These are phyloP conservation scores for Zygogramma bicolorata DNA, from an alignment of 2,888 invertebrate species.

Conservation along the genomic window DNA sequence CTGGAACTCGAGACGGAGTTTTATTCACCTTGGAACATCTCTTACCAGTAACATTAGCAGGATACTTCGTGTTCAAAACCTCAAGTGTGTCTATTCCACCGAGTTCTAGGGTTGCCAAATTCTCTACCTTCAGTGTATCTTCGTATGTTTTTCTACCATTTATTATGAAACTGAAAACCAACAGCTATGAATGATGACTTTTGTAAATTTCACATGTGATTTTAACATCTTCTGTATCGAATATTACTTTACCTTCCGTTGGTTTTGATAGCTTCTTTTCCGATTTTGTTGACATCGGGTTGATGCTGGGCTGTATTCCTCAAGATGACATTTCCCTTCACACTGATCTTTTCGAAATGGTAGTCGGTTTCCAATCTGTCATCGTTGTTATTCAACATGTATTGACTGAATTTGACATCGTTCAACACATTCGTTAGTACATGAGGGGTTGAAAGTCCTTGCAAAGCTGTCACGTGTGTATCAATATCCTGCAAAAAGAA, in stretches of 20 bases:
- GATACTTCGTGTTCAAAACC: constrained; percentile 35
- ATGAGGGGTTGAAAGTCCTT: constrained; percentile 58
- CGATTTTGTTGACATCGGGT: constrained; percentile 57
- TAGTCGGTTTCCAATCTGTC: constrained; percentile 51
- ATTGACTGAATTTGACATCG: constrained; percentile 52
- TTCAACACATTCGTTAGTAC: constrained; percentile 57
- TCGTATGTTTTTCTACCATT: constrained; percentile 54
- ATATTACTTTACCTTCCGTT: constrained; percentile 55
- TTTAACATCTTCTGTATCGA: too few species aligned
- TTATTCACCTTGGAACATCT: too few species aligned
- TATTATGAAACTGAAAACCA: constrained; percentile 53
- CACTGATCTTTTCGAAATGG: constrained; percentile 58
- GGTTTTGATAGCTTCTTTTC: constrained; percentile 54
- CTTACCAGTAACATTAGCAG: constrained; percentile 34
- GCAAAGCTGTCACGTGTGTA: constrained; percentile 52
- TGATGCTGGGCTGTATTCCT: constrained; percentile 49
- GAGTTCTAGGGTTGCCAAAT: constrained; percentile 44
- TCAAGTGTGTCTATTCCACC: constrained; percentile 39
- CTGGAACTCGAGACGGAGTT: too few species aligned
- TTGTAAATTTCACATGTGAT: too few species aligned
- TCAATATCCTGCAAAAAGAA: constrained; percentile 54
- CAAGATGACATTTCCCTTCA: constrained; percentile 57
- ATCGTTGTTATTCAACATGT: constrained; percentile 55
- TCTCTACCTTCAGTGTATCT: constrained; percentile 50
- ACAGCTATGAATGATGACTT: too few species aligned